Percentiles rank a stretch among this genome's conserved stretches.
Conservation (phyloP, 2,888 invertebrate genomes). For the Ophion obscuratus region DNA sequence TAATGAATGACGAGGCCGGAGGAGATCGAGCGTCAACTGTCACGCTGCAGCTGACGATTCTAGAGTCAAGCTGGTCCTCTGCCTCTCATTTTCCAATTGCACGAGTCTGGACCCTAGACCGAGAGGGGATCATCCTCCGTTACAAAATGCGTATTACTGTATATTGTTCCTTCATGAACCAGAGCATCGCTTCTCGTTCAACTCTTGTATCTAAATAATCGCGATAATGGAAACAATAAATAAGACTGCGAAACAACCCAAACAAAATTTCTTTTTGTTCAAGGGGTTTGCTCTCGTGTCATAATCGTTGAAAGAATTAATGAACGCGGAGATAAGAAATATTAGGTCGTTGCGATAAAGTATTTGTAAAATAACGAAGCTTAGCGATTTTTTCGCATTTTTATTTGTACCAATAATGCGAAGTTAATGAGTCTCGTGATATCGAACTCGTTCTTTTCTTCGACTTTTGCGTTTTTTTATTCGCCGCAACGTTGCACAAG, state of each 20-base stretch:
- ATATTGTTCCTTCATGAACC: conserved; percentile 24
- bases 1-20: conserved; percentile 52
- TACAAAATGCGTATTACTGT: conserved; percentile 10
- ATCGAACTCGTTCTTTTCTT: background rate
- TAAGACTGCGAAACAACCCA: background rate
- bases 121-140: conserved; percentile 34
- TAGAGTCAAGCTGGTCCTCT: conserved; percentile 30
- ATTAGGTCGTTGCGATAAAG: background rate
- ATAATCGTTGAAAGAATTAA: background rate
- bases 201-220: conserved; percentile 20
- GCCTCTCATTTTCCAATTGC: conserved; percentile 64
- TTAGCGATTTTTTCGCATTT: background rate
- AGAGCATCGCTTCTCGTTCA: conserved; percentile 31
- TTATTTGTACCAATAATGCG: background rate
- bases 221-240: conserved; percentile 16
- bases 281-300: background rate
- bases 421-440: background rate
- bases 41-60: conserved; percentile 47
- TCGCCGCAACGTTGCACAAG: too few species aligned
- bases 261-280: background rate
- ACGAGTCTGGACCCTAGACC: conserved; percentile 57
- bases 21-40: conserved; percentile 42
- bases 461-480: background rate
- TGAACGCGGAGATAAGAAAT: background rate
- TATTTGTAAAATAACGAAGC: background rate